Base-by-base conservation (phyloP, 1,140 invertebrate genomes). In the Leguminivora glycinivorella region DNA sequence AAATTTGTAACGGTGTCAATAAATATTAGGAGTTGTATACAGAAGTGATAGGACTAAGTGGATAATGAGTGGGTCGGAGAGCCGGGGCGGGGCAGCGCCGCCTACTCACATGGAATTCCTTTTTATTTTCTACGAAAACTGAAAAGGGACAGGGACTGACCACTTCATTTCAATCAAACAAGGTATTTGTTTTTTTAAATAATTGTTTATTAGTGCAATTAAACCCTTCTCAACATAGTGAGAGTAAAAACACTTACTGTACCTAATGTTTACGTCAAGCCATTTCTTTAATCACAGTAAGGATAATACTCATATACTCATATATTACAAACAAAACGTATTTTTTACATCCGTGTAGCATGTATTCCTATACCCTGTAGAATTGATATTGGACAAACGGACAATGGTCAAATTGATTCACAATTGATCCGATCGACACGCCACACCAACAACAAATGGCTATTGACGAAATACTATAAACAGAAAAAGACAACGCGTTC, bases 1-100 rank as follows among this genome's bases (percentile, higher is more conserved):
- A 3, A 25, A 63, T 71, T 70, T 66, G 40, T 63, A 68, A 58
- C 22, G 25, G 24, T 56, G 58, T 70, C 66, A 75, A 63, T 73
- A 40, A 70, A 79, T 70, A 83, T 82, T 78, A 82, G 79, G 75
- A 79, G 83, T 84, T 79, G 79, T 58, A 76, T 75, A 87, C 88
- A 89, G 88, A 89, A 90, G 88, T 90, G 88, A 86, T 90, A 79
- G 75, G 58, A 76, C 72, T 90, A 90, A 90, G 87, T 90, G 88
- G 87, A 85, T 90, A 89, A 90, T 89, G 81, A 83, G 82, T 75
- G 81, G 84, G 83, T 80, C 79, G 76, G 78, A 73, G 72, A 73
- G 69, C 77, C 71, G 74, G 83, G 88, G 87, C 86, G 87, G 83
- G 79, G 81, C 78, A 12, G 82, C 75, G 78, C 77, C 88, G 86